phyloP scores from a whole-genome alignment of 92 coral and sea anemone species.

The Hydrozoanthus gracilis region DNA sequence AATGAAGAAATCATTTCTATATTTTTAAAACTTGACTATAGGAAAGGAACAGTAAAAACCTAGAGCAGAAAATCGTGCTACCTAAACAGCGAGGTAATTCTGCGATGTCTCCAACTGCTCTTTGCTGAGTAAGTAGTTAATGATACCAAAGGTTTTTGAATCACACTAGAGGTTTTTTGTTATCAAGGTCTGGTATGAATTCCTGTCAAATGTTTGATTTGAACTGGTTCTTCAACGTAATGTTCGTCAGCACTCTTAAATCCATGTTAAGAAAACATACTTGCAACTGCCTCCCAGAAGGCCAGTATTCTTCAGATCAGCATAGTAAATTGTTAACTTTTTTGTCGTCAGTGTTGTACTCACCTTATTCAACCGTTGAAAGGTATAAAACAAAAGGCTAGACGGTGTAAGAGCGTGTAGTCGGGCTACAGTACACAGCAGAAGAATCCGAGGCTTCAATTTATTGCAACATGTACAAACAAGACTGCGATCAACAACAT shows the following conservation, averaged over 20 bases:
- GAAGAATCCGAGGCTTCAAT: too few species aligned
- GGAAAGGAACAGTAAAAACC: too few species aligned
- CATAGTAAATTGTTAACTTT: slow-evolving; percentile 48
- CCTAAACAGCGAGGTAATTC: not conserved
- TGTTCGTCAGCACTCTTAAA: slow-evolving; percentile 54
- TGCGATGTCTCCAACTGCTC: slow-evolving; percentile 1
- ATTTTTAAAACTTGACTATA: too few species aligned
- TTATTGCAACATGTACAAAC: too few species aligned
- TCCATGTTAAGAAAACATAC: slow-evolving; percentile 65
- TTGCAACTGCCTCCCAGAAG: slow-evolving; percentile 46
- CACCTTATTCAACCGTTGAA: slow-evolving; percentile 51
- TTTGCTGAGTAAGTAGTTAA: slow-evolving; percentile 17
- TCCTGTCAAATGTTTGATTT: slow-evolving; percentile 9
- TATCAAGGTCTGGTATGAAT: not conserved
- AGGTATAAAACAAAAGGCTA: slow-evolving; percentile 60
- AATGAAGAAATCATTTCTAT: too few species aligned
- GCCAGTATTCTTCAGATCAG: slow-evolving; percentile 37
- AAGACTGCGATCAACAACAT: too few species aligned
- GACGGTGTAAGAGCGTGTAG: too few species aligned
- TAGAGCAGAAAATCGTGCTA: not conserved
- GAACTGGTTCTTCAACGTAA: slow-evolving; percentile 4
- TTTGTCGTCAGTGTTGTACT: slow-evolving; percentile 62
- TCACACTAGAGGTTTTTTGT: slow-evolving; percentile 5
- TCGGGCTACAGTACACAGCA: too few species aligned
- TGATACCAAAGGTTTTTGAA: not conserved